Evolutionary conservation across 1,140 invertebrate genomes (phyloP).

Genomic region (Papilio xuthus): DNA sequence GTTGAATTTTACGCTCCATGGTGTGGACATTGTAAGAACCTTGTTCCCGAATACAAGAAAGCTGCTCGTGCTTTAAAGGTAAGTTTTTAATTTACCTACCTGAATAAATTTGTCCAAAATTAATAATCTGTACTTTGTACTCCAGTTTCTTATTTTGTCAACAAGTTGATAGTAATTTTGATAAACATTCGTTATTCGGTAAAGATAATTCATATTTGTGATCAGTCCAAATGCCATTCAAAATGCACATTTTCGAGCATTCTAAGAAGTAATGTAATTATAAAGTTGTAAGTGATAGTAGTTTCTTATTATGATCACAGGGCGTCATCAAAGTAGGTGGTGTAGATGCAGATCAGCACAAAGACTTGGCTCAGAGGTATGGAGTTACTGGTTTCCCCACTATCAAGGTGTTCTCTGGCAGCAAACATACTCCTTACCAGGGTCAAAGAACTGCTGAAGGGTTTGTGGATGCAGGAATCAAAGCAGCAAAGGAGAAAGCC

Average conservation of each 20-base stretch:
- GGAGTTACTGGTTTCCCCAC: conserved; percentile 96
- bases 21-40: conserved; percentile 93
- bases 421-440: conserved; percentile 95
- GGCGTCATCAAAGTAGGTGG: conserved; percentile 97
- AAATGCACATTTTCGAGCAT: background rate
- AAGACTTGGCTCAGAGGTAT: conserved; percentile 90
- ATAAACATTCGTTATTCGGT: too few species aligned
- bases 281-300: conserved; percentile 16
- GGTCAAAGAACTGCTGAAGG: conserved; percentile 92
- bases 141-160: background rate
- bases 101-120: background rate
- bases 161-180: background rate
- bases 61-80: conserved; percentile 93
- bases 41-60: conserved; percentile 95
- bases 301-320: conserved; percentile 73
- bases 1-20: conserved; percentile 98
- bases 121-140: background rate
- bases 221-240: too few species aligned
- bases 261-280: background rate
- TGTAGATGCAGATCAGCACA: conserved; percentile 95
- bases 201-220: too few species aligned
- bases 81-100: conserved; percentile 42
- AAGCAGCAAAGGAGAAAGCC: conserved; percentile 87
- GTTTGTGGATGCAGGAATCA: conserved; percentile 92
- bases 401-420: conserved; percentile 95